Base-by-base conservation (phyloP, 1,140 invertebrate genomes). In the Sarcophaga peregrina region DNA sequence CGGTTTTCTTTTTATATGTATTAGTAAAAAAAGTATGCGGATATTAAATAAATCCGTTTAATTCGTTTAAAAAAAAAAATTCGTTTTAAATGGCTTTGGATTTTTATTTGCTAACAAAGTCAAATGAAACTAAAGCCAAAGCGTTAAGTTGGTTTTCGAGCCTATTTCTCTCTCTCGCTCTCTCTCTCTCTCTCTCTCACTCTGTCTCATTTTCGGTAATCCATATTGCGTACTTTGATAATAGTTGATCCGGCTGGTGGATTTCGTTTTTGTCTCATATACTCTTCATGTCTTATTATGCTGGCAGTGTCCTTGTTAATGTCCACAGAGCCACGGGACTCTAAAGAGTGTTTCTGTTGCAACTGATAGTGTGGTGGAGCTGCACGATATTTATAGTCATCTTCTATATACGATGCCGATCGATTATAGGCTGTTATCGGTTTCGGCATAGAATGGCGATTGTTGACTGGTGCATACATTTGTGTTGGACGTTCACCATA, bases 211-310 rank as follows among this genome's bases (percentile, higher is more conserved):
- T 83, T 83, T 17, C 84, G 83, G n/a, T 86, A 82, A 85, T 78
- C 75, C 75, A 58, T 85, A 81, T 48, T 86, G 74, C 72, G 81
- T 15, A 86, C 47, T 86, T 86, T 83, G 81, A 86, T 85, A 72
- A 85, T 84, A 7, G 84, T 84, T 5, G 85, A 82, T 20, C 84
- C 83, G 11, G 82, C 82, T n/a, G 78, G 78, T 20, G 83, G 78
- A 17, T 48, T 50, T 20, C 75, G 15, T 52, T 78, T 78, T 50
- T 48, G 48, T 8, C 75, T 48, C 3, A 93, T 93, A 86, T 93
- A 95, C 87, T 95, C 94, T 81, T 94, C 94, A 85, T 93, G 94
- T 45, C 93, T 87, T 82, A 91, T 86, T 86, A 92, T 88, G 87
- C 87, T 90, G 37, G 89, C 88, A 8, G 90, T 90, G n/a, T 90